Evolutionary conservation across 2,888 invertebrate genomes (phyloP), one percentile per base, ranked within the genome.

Genomic region (Andrena bucephala): DNA sequence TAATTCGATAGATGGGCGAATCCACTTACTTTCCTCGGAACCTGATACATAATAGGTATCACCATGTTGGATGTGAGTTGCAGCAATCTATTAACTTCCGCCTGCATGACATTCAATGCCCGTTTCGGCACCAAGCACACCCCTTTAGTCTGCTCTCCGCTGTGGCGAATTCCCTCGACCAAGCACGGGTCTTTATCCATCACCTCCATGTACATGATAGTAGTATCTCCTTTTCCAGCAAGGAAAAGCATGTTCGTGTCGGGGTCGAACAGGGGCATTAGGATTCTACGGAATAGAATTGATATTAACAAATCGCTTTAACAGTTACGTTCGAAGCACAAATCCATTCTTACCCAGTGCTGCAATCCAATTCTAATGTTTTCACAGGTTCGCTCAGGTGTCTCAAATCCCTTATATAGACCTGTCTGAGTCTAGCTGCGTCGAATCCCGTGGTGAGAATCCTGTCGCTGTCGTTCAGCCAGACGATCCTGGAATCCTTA

Each of bases 231-330:
- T 95, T 99, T 99, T 57, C 99, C 99, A 74, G 98, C 98, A 77
- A 99, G 95, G 95, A 99, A 99, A 81, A 99, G 95, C 98, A 99
- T 98, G 90, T 97, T 97, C 57, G 99, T 99, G 92, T 99, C 99
- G 16, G 97, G 95, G 94, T 99, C 99, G 93, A 96, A 99, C 6
- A 99, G 95, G 0, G 99, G 99, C 96, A 99, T 98, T 84, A 99
- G 95, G 81, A 98, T 97, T 36, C 96, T 96, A 89, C 20, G 59
- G 72, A 70, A 76, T n/a, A 76, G 27, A 33, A 48, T 60, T 20
- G 0, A 8, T 7, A 48, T 50, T 67, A 42, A 10, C n/a, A 74
- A 74, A 57, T 74, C 59, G 48, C 20, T 1, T 42, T 29, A 29
- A 20, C 1, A 52, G 27, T 8, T 0, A 31, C n/a, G 5, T 31